Conservation (phyloP, 2,888 invertebrate species). For the Epirrita christyi region DNA sequence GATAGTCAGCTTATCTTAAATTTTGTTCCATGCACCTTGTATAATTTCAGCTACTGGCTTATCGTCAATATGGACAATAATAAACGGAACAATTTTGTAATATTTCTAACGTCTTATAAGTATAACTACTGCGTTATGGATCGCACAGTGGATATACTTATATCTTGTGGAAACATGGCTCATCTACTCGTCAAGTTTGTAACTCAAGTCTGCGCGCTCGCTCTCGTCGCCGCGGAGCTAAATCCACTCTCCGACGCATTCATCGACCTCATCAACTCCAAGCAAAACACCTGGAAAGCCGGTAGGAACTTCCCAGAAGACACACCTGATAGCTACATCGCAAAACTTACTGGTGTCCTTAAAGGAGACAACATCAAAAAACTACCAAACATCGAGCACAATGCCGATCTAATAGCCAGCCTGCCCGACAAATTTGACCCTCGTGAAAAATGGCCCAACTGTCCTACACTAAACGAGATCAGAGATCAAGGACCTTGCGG, state of each 20-base stretch:
- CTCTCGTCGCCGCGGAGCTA: not conserved
- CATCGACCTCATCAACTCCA: slow-evolving; percentile 86
- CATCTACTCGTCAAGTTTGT: too few species aligned
- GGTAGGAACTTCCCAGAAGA: slow-evolving; percentile 88
- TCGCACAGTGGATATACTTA: too few species aligned
- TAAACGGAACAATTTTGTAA: too few species aligned
- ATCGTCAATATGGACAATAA: too few species aligned
- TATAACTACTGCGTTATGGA: too few species aligned
- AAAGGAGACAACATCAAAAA: not conserved
- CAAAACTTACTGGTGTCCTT: slow-evolving; percentile 48
- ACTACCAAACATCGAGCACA: slow-evolving; percentile 22
- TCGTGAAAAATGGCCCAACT: slow-evolving; percentile 91
- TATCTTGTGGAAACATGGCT: too few species aligned
- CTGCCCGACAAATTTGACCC: slow-evolving; percentile 93
- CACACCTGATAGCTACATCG: too few species aligned
- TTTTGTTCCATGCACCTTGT: too few species aligned
- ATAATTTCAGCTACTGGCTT: too few species aligned
- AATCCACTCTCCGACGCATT: slow-evolving; percentile 87
- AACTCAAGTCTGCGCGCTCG: not conserved
- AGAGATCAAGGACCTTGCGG: slow-evolving; percentile 95
- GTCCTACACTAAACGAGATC: slow-evolving; percentile 92
- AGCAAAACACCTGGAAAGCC: slow-evolving; percentile 89
- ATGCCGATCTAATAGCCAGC: slow-evolving; percentile 60
- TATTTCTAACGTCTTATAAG: too few species aligned
- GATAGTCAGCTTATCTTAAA: too few species aligned